Base-by-base conservation (phyloP, 2,888 invertebrate genomes). In the Tipula unca region DNA sequence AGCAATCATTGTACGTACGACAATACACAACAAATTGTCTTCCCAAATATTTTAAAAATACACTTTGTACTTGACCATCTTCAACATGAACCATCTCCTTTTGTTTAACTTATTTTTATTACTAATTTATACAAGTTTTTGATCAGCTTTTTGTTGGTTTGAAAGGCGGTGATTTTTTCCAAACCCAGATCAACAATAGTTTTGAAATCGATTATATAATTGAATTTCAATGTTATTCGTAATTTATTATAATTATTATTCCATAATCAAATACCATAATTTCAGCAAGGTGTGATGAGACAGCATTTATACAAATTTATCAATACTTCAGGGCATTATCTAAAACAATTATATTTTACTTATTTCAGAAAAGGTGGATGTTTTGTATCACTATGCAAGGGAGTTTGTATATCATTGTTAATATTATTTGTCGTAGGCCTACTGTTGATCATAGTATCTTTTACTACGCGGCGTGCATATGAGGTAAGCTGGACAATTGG, bases 351-450 rank as follows among this genome's bases (percentile, higher is more conserved):
- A 10, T 69, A 25, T 69, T 69, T 69, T 69, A 20, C 20, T 69
- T 48, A 39, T 69, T 69, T 69, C 39, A 86, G 86, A 42, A 85
- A 85, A 25, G 86, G 86, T 20, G 86, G 86, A 35, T 86, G 86
- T 39, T 86, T 86, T 82, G 69, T 86, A 32, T 86, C 86, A 32
- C 85, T 86, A 83, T 86, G 85, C 42, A 85, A 85, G 35, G 86
- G 85, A 13, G 85, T 86, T 10, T 48, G 32, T 25, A 85, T 86
- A 29, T 83, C 84, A 29, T 85, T 86, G 10, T 14, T 85, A 25
- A 36, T 85, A 13, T 20, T 54, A 6, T 82, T 85, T 14, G 48
- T 86, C n/a, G 10, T 86, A 1, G 82, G 82, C 13, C 42, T 86
- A 13, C 35, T 86, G 8, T 82, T 85, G 10, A 82, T 86, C 13